phyloP scores from a whole-genome alignment of 2,888 invertebrate species.

The Tanytarsus gracilentus region DNA sequence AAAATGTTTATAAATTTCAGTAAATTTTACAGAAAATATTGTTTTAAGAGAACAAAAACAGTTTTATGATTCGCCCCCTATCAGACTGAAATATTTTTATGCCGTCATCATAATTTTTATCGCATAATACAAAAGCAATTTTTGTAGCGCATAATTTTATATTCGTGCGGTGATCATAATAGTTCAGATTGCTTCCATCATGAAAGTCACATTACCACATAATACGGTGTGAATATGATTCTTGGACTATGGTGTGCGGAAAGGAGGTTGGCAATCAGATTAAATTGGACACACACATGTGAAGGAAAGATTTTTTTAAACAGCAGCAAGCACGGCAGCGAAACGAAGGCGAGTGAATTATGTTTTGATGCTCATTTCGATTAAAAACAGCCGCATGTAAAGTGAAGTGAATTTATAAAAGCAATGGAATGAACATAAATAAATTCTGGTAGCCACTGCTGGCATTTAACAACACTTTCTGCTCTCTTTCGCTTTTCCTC shows the following conservation, averaged over 20 bases:
- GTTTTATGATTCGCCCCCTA: too few relatives aligned
- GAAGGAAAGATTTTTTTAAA: not conserved
- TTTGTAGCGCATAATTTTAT: not conserved
- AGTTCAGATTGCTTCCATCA: not conserved
- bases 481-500: not conserved
- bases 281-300: not conserved
- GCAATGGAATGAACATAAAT: not conserved
- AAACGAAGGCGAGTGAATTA: too few relatives aligned
- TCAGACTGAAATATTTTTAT: too few relatives aligned
- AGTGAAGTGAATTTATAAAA: too few relatives aligned
- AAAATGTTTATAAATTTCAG: too few relatives aligned
- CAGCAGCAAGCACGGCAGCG: not conserved
- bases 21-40: too few relatives aligned
- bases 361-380: not conserved
- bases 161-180: not conserved
- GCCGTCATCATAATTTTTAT: too few relatives aligned
- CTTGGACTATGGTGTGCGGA: not conserved
- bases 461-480: not conserved
- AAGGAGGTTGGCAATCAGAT: slow-evolving; percentile 23
- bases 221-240: not conserved
- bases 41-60: too few relatives aligned
- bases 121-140: too few relatives aligned
- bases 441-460: slow-evolving; percentile 16
- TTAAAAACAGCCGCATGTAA: not conserved
- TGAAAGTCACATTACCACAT: slow-evolving; percentile 18